Evolutionary conservation across 2,113 vertebrate species (phyloP).

Genomic region (Ptilorrhoa leucosticta): DNA sequence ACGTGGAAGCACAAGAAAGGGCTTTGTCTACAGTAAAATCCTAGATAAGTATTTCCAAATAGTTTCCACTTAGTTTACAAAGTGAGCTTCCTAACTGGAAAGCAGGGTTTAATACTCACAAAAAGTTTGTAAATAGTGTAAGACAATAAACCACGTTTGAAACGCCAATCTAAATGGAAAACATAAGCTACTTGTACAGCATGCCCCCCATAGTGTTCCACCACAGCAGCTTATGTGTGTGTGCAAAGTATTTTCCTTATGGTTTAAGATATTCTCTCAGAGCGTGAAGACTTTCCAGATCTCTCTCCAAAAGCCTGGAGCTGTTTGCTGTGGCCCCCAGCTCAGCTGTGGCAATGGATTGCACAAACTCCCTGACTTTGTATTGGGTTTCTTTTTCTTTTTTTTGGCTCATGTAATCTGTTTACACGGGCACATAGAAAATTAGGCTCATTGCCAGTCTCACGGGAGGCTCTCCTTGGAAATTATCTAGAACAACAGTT

Average conservation of each 20-base stretch:
- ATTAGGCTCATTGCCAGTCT: not conserved
- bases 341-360: not conserved
- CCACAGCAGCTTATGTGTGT: not conserved
- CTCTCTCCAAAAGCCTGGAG: not conserved
- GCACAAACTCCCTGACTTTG: not conserved
- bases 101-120: not conserved
- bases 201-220: accelerated
- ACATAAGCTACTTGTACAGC: not conserved
- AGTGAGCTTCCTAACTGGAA: not conserved
- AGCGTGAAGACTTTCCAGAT: not conserved
- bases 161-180: not conserved
- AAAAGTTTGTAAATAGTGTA: not conserved
- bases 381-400: not conserved
- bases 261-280: not conserved
- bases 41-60: not conserved
- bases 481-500: not conserved
- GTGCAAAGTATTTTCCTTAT: not conserved
- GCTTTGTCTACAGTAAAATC: not conserved
- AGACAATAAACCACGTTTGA: not conserved
- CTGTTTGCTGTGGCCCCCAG: not conserved
- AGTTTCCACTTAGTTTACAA: not conserved
- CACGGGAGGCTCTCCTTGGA: not conserved
- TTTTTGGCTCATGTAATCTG: not conserved
- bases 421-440: not conserved
- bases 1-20: not conserved